Evolutionary conservation across 2,113 vertebrate genomes (phyloP).

Genomic region (Halcyon malimbica): DNA sequence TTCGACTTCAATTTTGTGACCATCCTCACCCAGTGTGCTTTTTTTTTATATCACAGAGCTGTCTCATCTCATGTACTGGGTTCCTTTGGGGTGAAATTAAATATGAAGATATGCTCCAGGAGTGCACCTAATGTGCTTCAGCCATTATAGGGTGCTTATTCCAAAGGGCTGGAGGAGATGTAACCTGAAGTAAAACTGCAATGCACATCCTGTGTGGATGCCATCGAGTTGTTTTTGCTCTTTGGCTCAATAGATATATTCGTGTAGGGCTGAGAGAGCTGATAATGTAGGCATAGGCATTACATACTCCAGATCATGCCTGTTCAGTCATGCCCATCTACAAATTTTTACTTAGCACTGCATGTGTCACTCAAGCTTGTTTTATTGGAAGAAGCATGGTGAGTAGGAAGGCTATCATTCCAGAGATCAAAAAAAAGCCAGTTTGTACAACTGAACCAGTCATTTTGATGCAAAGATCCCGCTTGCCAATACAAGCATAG

Average conservation of each 20-base stretch:
- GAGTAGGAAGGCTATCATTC: not conserved
- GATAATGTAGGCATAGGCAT: not conserved
- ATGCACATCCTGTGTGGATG: not conserved
- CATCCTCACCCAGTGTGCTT: not conserved
- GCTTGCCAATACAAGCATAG: not conserved
- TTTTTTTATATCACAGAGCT: not conserved
- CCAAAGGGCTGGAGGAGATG: not conserved
- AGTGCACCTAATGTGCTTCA: not conserved
- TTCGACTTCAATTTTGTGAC: not conserved
- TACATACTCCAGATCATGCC: not conserved
- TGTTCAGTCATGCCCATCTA: not conserved
- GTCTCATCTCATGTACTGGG: not conserved
- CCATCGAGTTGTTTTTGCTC: not conserved
- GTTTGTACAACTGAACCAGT: not conserved
- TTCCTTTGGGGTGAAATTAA: not conserved
- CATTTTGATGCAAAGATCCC: not conserved
- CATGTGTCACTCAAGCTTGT: not conserved
- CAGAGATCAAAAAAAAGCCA: not conserved
- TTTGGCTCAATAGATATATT: not conserved
- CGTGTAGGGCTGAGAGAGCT: not conserved
- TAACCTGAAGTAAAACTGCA: not conserved
- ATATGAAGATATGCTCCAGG: not conserved
- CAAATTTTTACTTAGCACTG: not conserved
- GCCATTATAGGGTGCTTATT: not conserved
- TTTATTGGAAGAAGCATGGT: not conserved